Evolutionary conservation across 1,140 invertebrate genomes (phyloP).

Genomic region (Achatina immaculata): DNA sequence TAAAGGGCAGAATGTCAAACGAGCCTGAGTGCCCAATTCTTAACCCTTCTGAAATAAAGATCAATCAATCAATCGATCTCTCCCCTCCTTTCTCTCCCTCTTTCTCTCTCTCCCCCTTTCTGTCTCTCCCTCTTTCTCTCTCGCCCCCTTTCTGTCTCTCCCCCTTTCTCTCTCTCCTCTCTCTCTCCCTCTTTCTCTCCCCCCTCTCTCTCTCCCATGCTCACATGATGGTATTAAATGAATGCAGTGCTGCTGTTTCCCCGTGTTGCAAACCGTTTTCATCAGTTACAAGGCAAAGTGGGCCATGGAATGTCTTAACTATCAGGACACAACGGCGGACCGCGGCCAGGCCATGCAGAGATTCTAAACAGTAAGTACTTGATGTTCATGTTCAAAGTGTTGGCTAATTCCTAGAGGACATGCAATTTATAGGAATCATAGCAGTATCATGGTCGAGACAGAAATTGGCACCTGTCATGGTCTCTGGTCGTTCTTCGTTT

Average conservation of each 20-base stretch:
- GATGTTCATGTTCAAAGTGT: not conserved
- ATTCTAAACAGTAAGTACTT: not conserved
- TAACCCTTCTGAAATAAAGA: too few relatives aligned
- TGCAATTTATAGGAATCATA: too few relatives aligned
- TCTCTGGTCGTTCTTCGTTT: too few relatives aligned
- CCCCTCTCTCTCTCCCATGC: constrained; percentile 6
- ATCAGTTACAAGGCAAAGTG: not conserved
- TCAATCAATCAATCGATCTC: too few relatives aligned
- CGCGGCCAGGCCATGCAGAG: not conserved
- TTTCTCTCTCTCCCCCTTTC: not conserved
- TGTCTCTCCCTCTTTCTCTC: not conserved
- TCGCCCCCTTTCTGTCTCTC: not conserved
- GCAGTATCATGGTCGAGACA: too few relatives aligned
- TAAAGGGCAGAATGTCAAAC: too few relatives aligned
- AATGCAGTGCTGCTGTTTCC: not conserved
- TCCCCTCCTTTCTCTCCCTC: too few relatives aligned
- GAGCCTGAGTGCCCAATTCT: too few relatives aligned
- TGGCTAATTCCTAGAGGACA: too few relatives aligned
- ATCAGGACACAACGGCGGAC: not conserved
- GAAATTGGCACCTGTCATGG: too few relatives aligned
- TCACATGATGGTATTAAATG: not conserved
- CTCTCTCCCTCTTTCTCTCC: constrained; percentile 19
- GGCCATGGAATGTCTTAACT: not conserved
- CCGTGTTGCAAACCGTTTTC: not conserved
- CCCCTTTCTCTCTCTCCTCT: not conserved